These are phyloP conservation scores for Microcebus lehilahytsara DNA, from an alignment of 2,113 vertebrate genomes.

Conservation along the genomic window DNA sequence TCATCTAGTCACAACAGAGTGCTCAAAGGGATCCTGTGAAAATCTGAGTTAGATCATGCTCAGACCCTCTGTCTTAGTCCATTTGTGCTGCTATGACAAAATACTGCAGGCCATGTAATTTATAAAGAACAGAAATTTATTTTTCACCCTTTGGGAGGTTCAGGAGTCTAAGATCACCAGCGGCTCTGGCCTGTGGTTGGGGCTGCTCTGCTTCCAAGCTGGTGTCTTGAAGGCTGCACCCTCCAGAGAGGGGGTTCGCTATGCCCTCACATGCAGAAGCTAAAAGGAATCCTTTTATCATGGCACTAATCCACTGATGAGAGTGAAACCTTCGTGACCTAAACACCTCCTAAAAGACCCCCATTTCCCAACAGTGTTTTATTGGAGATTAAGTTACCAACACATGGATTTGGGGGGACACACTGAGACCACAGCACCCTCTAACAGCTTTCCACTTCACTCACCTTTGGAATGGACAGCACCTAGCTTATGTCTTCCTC, in stretches of 20 bases:
- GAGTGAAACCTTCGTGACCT: too few species aligned
- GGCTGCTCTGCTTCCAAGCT: not conserved
- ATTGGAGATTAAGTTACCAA: not conserved
- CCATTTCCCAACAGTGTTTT: not conserved
- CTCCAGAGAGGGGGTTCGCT: not conserved
- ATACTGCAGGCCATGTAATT: not conserved
- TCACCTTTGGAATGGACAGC: not conserved
- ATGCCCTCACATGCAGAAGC: not conserved
- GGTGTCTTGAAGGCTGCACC: not conserved
- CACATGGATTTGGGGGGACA: not conserved
- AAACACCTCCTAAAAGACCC: not conserved
- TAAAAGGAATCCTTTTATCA: not conserved
- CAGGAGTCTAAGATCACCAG: not conserved
- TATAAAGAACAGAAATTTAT: not conserved
- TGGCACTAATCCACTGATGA: not conserved
- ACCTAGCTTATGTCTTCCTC: not conserved
- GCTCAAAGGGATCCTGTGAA: too few species aligned
- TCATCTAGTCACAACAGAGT: accelerated
- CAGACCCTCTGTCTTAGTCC: not conserved
- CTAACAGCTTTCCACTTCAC: not conserved
- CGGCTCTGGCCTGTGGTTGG: too few species aligned
- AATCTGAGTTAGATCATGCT: too few species aligned
- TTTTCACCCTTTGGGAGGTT: not conserved
- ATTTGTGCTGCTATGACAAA: not conserved
- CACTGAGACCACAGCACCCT: not conserved